Conservation (phyloP, 2,888 invertebrate genomes). For the Sepioteuthis lessoniana region DNA sequence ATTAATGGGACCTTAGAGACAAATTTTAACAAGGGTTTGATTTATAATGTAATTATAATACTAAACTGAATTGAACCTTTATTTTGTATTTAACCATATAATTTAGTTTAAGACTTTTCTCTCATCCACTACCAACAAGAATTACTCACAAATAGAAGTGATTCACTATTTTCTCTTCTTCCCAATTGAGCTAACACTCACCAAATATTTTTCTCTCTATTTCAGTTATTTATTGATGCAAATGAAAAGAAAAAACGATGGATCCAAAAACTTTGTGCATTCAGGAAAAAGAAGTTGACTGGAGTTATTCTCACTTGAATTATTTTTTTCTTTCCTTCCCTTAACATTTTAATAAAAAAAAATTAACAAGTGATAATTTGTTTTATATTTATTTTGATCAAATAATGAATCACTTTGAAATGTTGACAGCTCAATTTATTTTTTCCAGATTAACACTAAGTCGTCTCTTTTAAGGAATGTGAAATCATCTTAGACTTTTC, state of each 20-base stretch:
- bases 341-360: background rate
- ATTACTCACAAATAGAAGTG: too few relatives aligned
- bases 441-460: background rate
- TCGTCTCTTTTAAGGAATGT: background rate
- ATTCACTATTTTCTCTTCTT: too few relatives aligned
- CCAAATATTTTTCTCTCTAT: slow-evolving; percentile 45
- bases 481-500: background rate
- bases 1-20: too few relatives aligned
- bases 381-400: background rate
- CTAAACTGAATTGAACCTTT: too few relatives aligned
- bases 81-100: too few relatives aligned
- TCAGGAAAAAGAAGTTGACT: slow-evolving; percentile 64
- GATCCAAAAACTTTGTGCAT: slow-evolving; percentile 63
- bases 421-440: background rate
- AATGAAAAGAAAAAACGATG: slow-evolving; percentile 67
- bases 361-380: too few relatives aligned
- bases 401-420: slow-evolving; percentile 4
- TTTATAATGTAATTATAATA: too few relatives aligned
- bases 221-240: slow-evolving; percentile 64
- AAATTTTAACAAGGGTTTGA: too few relatives aligned
- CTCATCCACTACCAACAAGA: too few relatives aligned
- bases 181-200: background rate
- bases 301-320: slow-evolving; percentile 57
- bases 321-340: background rate
- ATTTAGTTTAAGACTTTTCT: too few relatives aligned